Conservation (phyloP, 1,140 invertebrate genomes). For the Drosophila trapezifrons region DNA sequence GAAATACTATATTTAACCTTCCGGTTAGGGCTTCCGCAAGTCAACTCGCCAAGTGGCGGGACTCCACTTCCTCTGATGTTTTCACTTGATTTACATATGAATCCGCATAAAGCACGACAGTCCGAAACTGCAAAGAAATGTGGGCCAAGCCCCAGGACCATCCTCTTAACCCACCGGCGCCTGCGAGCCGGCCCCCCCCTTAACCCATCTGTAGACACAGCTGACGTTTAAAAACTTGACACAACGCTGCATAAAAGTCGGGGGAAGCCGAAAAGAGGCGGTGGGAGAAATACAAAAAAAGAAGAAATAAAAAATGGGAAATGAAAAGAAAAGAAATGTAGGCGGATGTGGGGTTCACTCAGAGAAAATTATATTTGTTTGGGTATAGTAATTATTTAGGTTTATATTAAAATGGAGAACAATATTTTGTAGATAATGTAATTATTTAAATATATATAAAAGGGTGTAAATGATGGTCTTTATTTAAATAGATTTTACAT, state of each 20-base stretch:
- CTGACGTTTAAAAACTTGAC: constrained; percentile 73
- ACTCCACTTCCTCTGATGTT: constrained; percentile 43
- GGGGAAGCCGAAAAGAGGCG: constrained; percentile 4
- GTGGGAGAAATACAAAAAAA: constrained; percentile 11
- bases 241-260: constrained; percentile 56
- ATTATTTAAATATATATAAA: too few relatives aligned
- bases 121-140: constrained; percentile 63
- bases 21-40: constrained; percentile 31
- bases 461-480: too few relatives aligned
- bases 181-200: constrained; percentile 2
- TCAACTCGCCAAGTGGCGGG: constrained; percentile 18
- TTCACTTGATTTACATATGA: constrained; percentile 73
- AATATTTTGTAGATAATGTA: too few relatives aligned
- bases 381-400: too few relatives aligned
- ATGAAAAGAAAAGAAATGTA: constrained; percentile 68
- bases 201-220: constrained; percentile 43
- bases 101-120: constrained; percentile 64
- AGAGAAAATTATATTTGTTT: constrained; percentile 1
- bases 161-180: constrained; percentile 26
- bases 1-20: constrained; percentile 2
- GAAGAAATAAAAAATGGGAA: constrained; percentile 16
- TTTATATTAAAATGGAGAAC: too few relatives aligned
- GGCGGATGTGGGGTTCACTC: constrained; percentile 45
- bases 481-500: too few relatives aligned
- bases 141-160: constrained; percentile 54